A percentile compares a stretch with the other conserved stretches of the same genome.
These are phyloP conservation scores for Papilio elwesi DNA, from an alignment of 2,888 invertebrate species.

Conservation along the genomic window DNA sequence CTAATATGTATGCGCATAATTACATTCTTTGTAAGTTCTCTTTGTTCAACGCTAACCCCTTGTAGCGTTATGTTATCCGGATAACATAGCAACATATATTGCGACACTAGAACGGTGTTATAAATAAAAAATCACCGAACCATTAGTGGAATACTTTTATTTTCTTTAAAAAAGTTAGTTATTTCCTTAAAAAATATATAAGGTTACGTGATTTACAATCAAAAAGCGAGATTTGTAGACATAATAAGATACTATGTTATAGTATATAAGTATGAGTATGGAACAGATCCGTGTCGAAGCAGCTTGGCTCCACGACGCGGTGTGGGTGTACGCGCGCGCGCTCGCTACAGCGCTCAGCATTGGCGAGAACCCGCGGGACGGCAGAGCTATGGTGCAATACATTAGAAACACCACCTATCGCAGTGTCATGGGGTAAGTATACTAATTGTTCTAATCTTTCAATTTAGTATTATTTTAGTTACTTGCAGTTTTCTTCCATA, in stretches of 20 bases:
- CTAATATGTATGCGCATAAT: constrained; percentile 34
- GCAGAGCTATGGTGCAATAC: constrained; percentile 90
- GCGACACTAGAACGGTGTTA: not conserved
- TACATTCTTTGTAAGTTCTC: constrained; percentile 22
- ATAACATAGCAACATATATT: constrained; percentile 2
- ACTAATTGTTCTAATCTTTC: not conserved
- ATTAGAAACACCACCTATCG: constrained; percentile 91
- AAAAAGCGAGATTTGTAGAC: too few relatives aligned
- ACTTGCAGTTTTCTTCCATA: too few relatives aligned
- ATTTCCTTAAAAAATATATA: too few relatives aligned
- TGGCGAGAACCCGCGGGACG: constrained; percentile 90
- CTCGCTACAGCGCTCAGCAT: constrained; percentile 87
- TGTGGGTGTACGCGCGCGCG: constrained; percentile 95
- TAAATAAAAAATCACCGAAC: not conserved
- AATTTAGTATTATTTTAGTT: too few relatives aligned
- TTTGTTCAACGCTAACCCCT: constrained; percentile 27
- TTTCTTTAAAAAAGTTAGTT: too few relatives aligned
- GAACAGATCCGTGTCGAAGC: constrained; percentile 92
- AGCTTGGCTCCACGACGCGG: constrained; percentile 96
- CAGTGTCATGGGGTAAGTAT: constrained; percentile 92
- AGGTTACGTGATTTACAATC: too few relatives aligned
- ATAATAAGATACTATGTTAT: too few relatives aligned
- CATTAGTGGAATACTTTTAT: too few relatives aligned
- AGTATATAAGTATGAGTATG: not conserved
- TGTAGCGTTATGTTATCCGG: constrained; percentile 19